Evolutionary conservation across 1,140 invertebrate species (phyloP), one percentile per base, ranked within the genome.

Genomic region (Nasonia giraulti): DNA sequence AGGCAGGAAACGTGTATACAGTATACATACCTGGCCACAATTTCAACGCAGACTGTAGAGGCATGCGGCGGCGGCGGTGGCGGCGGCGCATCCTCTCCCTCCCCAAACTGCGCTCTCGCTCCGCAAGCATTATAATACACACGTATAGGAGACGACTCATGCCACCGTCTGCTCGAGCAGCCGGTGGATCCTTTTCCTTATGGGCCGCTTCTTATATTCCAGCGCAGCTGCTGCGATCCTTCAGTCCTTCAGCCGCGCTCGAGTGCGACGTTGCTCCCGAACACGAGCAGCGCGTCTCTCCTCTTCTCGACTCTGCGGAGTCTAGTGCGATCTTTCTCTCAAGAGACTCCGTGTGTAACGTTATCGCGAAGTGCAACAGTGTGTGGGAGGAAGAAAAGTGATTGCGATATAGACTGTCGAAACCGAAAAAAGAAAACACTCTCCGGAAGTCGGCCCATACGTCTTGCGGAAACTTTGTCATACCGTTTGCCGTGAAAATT

Each of bases 201-300:
- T 69, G 66, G 75, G 47, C 69, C 12, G 33, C 17, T 62, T 62
- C 27, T 47, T 62, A 62, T 62, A 62, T 62, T 62, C 68, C 23
- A 10, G 14, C 8, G 80, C 80, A 73, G 73, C 40, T 40, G 80
- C 75, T n/a, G 11, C 80, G 69, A 83, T 84, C 82, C 77, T 66
- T 75, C 77, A 80, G 77, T 84, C 83, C 77, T 75, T 80, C 50
- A 5, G 47, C 20, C 33, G 83, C 83, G 50, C 83, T 84, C 77
- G 78, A 40, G 11, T 68, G 14, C 27, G 31, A 47, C 77, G 83
- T 71, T 31, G 8, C 10, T 27, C 66, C 62, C 0, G 14, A 17
- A 66, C 20, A 20, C 62, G 40, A 44, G 27, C 27, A 27, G 27
- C 5, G 33, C 33, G 33, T 37, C 5, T 37, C 33, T 37, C 33